Percentiles rank a stretch among this genome's conserved stretches.
phyloP scores from a whole-genome alignment of 2,797 vertebrate species.

The Leuciscus waleckii region DNA sequence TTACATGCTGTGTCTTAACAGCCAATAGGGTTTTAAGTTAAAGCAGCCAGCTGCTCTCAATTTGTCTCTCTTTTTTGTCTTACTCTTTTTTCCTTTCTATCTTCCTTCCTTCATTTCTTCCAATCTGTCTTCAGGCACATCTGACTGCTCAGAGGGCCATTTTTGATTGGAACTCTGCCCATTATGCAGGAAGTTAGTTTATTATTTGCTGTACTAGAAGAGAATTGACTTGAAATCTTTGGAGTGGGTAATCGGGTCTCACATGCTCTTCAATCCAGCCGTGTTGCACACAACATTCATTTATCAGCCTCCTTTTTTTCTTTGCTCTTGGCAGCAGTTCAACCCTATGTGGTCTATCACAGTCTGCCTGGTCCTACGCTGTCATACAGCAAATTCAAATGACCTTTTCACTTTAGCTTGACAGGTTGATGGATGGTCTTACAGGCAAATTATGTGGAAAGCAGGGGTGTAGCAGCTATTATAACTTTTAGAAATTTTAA shows the following conservation, averaged over 20 bases:
- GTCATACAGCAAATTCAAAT: conserved; percentile 19
- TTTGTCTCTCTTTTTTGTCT: conserved; percentile 39
- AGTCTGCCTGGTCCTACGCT: conserved; percentile 27
- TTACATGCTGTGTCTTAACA: conserved; percentile 29
- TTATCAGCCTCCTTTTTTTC: background rate
- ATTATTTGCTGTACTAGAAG: conserved; percentile 20
- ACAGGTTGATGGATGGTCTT: conserved; percentile 24
- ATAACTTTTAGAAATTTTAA: background rate
- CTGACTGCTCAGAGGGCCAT: conserved; percentile 14
- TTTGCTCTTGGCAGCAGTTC: conserved; percentile 19
- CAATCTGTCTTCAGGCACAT: conserved; percentile 28
- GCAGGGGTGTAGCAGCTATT: background rate
- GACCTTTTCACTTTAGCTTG: conserved; percentile 28
- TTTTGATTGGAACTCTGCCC: conserved; percentile 32
- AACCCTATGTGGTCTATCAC: conserved; percentile 23
- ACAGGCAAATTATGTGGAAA: conserved; percentile 18
- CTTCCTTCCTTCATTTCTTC: conserved; percentile 26
- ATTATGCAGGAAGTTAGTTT: conserved; percentile 22
- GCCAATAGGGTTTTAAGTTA: conserved; percentile 37
- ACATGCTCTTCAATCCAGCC: background rate
- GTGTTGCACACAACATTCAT: conserved; percentile 21
- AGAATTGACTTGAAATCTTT: conserved; percentile 22
- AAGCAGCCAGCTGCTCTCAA: conserved; percentile 35
- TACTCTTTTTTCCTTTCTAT: conserved; percentile 1
- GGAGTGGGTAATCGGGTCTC: background rate